phyloP scores from a whole-genome alignment of 2,888 invertebrate genomes.

The Cerastis rubricosa region DNA sequence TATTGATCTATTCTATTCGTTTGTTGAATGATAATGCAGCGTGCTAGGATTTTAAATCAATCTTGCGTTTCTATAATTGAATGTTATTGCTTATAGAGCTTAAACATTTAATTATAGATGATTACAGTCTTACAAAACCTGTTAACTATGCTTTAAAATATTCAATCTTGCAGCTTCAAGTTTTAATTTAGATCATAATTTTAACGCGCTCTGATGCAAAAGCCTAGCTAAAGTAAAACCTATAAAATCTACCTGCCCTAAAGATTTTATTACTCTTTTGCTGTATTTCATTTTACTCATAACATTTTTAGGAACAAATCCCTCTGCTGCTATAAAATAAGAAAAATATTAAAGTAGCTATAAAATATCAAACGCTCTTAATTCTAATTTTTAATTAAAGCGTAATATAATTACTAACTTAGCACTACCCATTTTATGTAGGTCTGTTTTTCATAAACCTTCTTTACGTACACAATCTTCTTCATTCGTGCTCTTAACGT shows the following conservation, averaged over 20 bases:
- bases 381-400: slow-evolving; percentile 57
- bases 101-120: too few species aligned
- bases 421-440: slow-evolving; percentile 43
- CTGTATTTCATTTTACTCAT: slow-evolving; percentile 25
- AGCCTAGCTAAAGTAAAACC: slow-evolving; percentile 18
- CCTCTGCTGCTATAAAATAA: slow-evolving; percentile 15
- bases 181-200: slow-evolving; percentile 12
- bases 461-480: slow-evolving; percentile 51
- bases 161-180: neutral
- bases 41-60: slow-evolving; percentile 17
- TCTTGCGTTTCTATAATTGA: neutral
- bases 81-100: neutral
- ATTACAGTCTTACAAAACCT: neutral
- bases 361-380: slow-evolving; percentile 32
- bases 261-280: slow-evolving; percentile 20
- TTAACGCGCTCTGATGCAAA: slow-evolving; percentile 11
- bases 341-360: slow-evolving; percentile 31
- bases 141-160: neutral
- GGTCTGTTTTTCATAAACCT: slow-evolving; percentile 55
- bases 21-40: slow-evolving; percentile 7
- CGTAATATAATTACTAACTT: slow-evolving; percentile 53
- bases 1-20: slow-evolving; percentile 46
- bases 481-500: slow-evolving; percentile 61
- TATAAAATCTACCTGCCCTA: slow-evolving; percentile 33
- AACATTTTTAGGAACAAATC: slow-evolving; percentile 28